Percentiles rank a stretch among this genome's conserved stretches.
phyloP scores from a whole-genome alignment of 2,888 invertebrate species.

The Chaetogeoica ovagalla region DNA sequence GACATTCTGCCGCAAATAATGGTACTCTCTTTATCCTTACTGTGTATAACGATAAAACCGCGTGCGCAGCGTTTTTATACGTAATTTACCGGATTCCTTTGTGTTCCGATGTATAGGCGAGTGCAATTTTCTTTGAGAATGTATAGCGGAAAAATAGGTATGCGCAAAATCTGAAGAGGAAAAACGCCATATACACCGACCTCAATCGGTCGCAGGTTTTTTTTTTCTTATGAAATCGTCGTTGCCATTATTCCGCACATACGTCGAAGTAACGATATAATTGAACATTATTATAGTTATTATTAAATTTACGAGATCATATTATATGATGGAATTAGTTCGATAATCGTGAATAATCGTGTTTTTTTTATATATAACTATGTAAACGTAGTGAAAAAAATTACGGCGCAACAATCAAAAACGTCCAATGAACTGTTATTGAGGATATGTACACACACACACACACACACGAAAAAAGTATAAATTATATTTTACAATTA shows the following conservation, averaged over 20 bases:
- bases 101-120: background rate
- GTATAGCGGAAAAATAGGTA: background rate
- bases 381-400: too few relatives aligned
- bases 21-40: background rate
- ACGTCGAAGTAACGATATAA: too few relatives aligned
- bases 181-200: background rate
- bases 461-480: too few relatives aligned
- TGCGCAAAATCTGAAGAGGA: background rate
- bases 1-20: background rate
- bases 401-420: too few relatives aligned
- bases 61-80: background rate
- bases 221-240: slow-evolving; percentile 4
- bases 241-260: background rate
- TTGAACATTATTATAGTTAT: too few relatives aligned
- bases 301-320: too few relatives aligned
- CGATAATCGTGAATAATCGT: too few relatives aligned
- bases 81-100: slow-evolving; percentile 22
- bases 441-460: too few relatives aligned
- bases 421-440: too few relatives aligned
- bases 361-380: too few relatives aligned
- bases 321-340: too few relatives aligned
- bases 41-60: background rate
- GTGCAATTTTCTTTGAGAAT: background rate
- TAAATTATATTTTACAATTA: too few relatives aligned
- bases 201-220: background rate